Evolutionary conservation across 2,113 vertebrate genomes (phyloP).

Genomic region (Addax nasomaculatus): DNA sequence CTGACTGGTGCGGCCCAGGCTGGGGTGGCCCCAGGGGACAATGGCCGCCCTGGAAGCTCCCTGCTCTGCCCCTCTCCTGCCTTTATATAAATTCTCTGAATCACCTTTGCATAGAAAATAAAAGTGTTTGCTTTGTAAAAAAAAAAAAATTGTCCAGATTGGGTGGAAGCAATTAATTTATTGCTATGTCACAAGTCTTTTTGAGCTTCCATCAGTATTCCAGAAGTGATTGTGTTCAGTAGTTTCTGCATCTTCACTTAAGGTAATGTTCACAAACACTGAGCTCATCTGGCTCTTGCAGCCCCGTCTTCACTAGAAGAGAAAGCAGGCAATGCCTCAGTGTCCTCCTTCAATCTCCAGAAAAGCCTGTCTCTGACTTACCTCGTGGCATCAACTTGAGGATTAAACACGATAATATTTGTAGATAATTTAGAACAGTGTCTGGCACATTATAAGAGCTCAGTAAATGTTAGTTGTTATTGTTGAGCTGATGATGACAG

Average conservation of each 20-base stretch:
- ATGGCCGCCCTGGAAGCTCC: too few relatives aligned
- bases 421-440: background rate
- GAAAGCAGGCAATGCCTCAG: background rate
- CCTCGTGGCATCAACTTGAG: background rate
- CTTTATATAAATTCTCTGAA: too few relatives aligned
- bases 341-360: background rate
- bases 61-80: too few relatives aligned
- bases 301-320: background rate
- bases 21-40: too few relatives aligned
- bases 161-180: background rate
- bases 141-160: too few relatives aligned
- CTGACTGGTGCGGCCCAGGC: background rate
- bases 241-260: background rate
- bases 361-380: background rate
- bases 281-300: too few relatives aligned
- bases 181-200: background rate
- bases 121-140: too few relatives aligned
- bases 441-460: background rate
- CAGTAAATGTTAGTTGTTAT: background rate
- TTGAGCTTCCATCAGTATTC: background rate
- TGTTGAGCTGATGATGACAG: background rate
- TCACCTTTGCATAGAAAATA: too few relatives aligned
- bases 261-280: background rate
- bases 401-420: background rate
- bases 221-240: background rate